Evolutionary conservation across 2,888 invertebrate species (phyloP).

Genomic region (Eristalis arbustorum): DNA sequence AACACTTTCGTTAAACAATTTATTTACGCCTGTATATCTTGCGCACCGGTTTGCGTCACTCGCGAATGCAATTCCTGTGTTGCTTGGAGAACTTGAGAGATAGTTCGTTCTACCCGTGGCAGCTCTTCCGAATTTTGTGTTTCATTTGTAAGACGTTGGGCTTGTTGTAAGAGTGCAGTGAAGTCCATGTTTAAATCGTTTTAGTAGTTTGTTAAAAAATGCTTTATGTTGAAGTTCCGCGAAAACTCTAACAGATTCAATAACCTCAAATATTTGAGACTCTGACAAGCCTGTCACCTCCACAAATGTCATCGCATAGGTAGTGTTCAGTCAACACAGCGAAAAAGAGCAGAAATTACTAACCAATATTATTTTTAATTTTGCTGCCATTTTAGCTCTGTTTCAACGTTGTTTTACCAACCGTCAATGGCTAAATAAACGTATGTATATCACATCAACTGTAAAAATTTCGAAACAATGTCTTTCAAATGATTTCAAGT

Average conservation of each 20-base stretch:
- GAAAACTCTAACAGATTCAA: background rate
- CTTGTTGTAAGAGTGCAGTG: slow-evolving; percentile 92
- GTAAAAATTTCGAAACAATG: too few relatives aligned
- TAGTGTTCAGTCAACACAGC: background rate
- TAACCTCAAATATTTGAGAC: background rate
- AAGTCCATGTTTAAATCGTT: slow-evolving; percentile 83
- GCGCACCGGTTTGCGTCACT: slow-evolving; percentile 90
- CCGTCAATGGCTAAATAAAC: too few relatives aligned
- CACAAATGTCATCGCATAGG: background rate
- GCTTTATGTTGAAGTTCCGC: background rate
- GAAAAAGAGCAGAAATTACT: too few relatives aligned
- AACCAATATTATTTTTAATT: background rate
- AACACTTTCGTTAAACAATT: background rate
- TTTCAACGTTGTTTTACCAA: too few relatives aligned
- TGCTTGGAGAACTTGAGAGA: slow-evolving; percentile 94
- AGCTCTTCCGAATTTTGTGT: slow-evolving; percentile 92
- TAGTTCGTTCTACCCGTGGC: slow-evolving; percentile 92
- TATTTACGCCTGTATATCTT: slow-evolving; percentile 92
- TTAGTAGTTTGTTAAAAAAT: background rate
- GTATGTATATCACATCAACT: too few relatives aligned
- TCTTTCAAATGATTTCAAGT: too few relatives aligned
- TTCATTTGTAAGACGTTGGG: slow-evolving; percentile 94
- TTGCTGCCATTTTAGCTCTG: background rate
- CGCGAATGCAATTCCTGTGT: slow-evolving; percentile 93
- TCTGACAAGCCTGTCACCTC: background rate